Base-by-base conservation (phyloP, 2,113 vertebrate genomes). In the Sylvilagus bachmani region DNA sequence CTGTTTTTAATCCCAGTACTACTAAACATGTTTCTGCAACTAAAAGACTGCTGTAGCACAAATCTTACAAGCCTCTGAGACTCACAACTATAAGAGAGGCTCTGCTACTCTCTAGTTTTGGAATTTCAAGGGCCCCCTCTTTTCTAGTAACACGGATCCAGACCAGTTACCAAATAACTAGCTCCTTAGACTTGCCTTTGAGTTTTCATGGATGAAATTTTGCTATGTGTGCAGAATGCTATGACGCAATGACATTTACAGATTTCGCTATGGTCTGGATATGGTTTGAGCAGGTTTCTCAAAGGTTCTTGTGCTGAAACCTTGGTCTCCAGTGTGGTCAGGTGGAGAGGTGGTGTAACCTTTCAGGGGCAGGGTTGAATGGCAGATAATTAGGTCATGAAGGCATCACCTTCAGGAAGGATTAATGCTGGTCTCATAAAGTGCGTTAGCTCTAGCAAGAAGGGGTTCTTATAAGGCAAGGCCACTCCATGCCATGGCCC, bases 1-100 rank as follows among this genome's bases (percentile, higher is more conserved):
- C 0, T n/a, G n/a, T 84, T 87, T 96, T 88, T 92, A 73, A 66
- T 74, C 10, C 38, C 88, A 89, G 21, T 38, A 61, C 71, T 74
- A n/a, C 78, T 79, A 82, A 38, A 25, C 22, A 27, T 58, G 31
- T 61, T 83, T 87, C 61, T 86, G 53, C 21, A 93, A 61, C n/a
- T 24, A 5, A 55, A 85, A 93, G 29, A 84, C 19, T 61, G 12
- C 67, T 31, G 12, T 58, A 21, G 27, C 27, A 58, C 55, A 38
- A 33, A 78, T 75, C 17, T 86, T 71, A 16, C 44, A 77, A 66
- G 2, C n/a, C 31, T 69, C 19, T n/a, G 74, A 84, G 62, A 75
- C 70, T 27, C 31, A 53, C 1, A 21, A 11, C 82, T 31, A 49
- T n/a, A 81, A 86, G 36, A 78, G 62, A 84, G 29, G 29, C 62